Evolutionary conservation across 1,140 invertebrate genomes (phyloP), one percentile per base, ranked within the genome.

Genomic region (Drosophila littoralis): DNA sequence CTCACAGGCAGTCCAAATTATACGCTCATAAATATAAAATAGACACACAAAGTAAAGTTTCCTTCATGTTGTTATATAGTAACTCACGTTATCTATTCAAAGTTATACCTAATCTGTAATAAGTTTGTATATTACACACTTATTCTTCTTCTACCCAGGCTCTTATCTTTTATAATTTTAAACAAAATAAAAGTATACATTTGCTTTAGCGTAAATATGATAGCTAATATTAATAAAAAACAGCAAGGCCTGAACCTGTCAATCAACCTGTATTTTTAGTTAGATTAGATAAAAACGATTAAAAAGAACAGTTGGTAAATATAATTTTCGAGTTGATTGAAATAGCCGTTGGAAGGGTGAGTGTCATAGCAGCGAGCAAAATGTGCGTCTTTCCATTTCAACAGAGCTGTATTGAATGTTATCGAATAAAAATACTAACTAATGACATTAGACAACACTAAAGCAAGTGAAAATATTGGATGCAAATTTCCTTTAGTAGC

Each of bases 1-100:
- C 43, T 58, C 50, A 38, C 38, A 45, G 40, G 17, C 12, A 43
- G 52, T 63, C 43, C 38, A 60, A 66, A 71, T 67, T 63, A 67
- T 42, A 67, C 13, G 45, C 58, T 46, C 35, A 71, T 79, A 76
- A 76, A 79, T 72, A 71, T 59, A 48, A 67, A 72, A 79, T 79
- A 58, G 67, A 57, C 67, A 38, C 17, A 33, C 12, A 35, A 35
- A 33, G 3, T n/a, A 17, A 51, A 17, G 9, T 43, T 43, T 32
- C 33, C 22, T 40, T 40, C 35, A 40, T 55, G 50, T 43, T 42
- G 38, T 69, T 32, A 38, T 59, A 48, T 8, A 63, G 33, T 36
- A 43, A 63, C 8, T 15, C 7, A 17, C 10, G 40, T 71, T 71
- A 71, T 71, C 68, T 71, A 7, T 9, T 36, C 40, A 17, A 38